These are phyloP conservation scores for Gasteruption jaculator DNA, from an alignment of 2,888 invertebrate genomes.

Conservation along the genomic window DNA sequence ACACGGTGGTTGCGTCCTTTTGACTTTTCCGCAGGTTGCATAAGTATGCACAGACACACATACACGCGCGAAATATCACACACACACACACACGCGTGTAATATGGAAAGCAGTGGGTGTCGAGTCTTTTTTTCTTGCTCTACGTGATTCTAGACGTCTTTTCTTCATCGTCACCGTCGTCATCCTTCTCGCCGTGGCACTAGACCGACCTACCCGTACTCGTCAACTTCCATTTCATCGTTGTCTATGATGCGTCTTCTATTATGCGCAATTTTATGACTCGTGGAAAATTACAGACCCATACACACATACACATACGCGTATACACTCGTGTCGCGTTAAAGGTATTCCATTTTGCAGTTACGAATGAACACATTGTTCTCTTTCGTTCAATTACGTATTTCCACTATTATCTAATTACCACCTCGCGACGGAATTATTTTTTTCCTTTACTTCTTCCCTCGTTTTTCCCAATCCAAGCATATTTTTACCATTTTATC, in stretches of 20 bases:
- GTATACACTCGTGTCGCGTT: not conserved
- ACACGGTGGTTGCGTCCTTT: not conserved
- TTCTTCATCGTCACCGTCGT: conserved; percentile 16
- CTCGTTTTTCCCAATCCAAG: no score
- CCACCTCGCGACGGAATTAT: no score
- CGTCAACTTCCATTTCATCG: conserved; percentile 4
- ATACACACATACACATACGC: not conserved
- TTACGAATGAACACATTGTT: no score
- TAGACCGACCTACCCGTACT: conserved; percentile 7
- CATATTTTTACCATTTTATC: no score
- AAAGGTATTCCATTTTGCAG: no score
- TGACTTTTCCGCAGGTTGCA: conserved; percentile 12
- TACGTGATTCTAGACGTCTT: not conserved
- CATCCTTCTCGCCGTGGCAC: conserved; percentile 15
- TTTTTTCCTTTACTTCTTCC: no score
- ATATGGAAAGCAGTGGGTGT: no score
- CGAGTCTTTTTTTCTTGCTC: no score
- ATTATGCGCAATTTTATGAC: conserved; percentile 18
- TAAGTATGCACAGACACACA: conserved; percentile 2
- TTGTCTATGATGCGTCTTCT: not conserved
- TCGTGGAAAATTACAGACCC: conserved; percentile 35
- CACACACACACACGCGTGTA: no score
- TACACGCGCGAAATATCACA: no score
- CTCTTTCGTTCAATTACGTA: no score
- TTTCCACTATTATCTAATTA: no score